These are phyloP conservation scores for Physella acuta DNA, from an alignment of 1,140 invertebrate genomes.

Conservation along the genomic window DNA sequence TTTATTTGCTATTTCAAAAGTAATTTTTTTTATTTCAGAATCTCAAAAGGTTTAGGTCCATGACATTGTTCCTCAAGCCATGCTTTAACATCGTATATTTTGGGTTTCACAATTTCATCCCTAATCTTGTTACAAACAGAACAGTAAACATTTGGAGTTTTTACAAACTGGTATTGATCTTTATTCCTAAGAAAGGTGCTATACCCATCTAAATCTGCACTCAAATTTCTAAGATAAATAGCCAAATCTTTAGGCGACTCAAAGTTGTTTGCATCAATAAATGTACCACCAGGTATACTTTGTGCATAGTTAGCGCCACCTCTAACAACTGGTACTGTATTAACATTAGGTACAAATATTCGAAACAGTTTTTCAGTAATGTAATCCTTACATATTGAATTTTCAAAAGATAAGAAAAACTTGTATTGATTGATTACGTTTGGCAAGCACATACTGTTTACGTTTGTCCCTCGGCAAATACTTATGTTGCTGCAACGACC, in stretches of 20 bases:
- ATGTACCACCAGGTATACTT: constrained; percentile 6
- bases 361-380: constrained; percentile 21
- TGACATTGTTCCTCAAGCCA: too few relatives aligned
- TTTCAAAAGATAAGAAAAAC: constrained; percentile 20
- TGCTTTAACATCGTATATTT: too few relatives aligned
- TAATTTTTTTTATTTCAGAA: too few relatives aligned
- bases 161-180: constrained; percentile 15
- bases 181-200: constrained; percentile 11
- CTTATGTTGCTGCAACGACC: too few relatives aligned
- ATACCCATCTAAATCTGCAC: constrained; percentile 13
- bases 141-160: too few relatives aligned
- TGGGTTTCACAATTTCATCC: too few relatives aligned
- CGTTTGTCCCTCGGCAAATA: too few relatives aligned
- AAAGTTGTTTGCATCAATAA: constrained; percentile 17
- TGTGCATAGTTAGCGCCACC: constrained; percentile 11
- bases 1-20: too few relatives aligned
- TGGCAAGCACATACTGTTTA: constrained; percentile 64
- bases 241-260: constrained; percentile 11
- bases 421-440: background rate
- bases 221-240: constrained; percentile 9
- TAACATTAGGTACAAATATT: background rate
- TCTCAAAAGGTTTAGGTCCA: too few relatives aligned
- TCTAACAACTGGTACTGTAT: constrained; percentile 18
- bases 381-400: constrained; percentile 19
- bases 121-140: too few relatives aligned